Conservation (phyloP, 1,140 invertebrate genomes). For the Nasonia giraulti region DNA sequence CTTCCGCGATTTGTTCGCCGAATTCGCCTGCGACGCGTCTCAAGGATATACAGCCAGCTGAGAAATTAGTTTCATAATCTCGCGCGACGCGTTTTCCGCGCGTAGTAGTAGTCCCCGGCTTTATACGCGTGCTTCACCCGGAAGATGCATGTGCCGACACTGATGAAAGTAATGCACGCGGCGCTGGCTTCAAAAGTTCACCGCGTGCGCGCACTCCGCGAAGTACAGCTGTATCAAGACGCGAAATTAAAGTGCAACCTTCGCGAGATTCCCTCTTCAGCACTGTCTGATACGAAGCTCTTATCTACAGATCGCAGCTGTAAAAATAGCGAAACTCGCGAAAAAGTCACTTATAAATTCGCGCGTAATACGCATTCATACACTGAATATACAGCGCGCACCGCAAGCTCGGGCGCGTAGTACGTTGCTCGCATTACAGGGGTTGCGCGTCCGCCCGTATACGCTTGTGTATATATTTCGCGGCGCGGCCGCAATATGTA, state of each 20-base stretch:
- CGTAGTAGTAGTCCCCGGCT: neutral
- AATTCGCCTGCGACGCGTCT: constrained; percentile 31
- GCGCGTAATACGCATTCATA: neutral
- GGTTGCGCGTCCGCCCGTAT: neutral
- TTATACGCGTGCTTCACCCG: too few species aligned
- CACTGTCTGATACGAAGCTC: neutral
- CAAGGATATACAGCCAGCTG: constrained; percentile 47
- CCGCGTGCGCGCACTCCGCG: neutral
- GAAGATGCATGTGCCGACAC: constrained; percentile 50
- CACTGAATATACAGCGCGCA: neutral
- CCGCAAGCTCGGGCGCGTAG: neutral
- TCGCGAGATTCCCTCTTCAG: neutral
- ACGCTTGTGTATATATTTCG: too few species aligned
- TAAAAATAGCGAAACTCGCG: neutral
- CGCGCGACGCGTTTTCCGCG: constrained; percentile 54
- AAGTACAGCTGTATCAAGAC: constrained; percentile 12
- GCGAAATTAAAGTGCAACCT: neutral
- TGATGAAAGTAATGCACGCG: constrained; percentile 48
- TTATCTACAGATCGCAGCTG: neutral
- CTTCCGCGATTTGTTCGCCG: constrained; percentile 47
- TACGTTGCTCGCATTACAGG: constrained; percentile 9
- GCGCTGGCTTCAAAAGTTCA: constrained; percentile 16
- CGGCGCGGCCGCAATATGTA: constrained; percentile 64
- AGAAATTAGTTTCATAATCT: constrained; percentile 62
- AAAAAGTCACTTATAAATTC: constrained; percentile 16